Evolutionary conservation across 2,888 invertebrate genomes (phyloP).

Genomic region (Gymnosoma rotundatum): DNA sequence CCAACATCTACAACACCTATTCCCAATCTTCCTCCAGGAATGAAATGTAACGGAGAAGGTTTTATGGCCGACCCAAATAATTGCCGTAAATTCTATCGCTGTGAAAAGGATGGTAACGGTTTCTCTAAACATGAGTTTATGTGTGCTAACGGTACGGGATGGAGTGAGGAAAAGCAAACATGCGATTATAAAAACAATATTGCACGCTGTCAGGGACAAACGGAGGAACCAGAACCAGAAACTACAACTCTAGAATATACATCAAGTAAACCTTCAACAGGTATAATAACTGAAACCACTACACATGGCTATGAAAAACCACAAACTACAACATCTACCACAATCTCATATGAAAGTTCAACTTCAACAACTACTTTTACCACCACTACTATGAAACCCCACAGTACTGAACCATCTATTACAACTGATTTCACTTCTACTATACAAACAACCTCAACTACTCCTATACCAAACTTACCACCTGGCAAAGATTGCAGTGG

Average conservation of each 20-base stretch:
- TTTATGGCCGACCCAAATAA: constrained; percentile 85
- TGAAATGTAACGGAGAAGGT: constrained; percentile 84
- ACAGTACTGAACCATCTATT: neutral
- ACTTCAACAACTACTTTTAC: neutral
- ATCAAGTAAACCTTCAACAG: constrained; percentile 44
- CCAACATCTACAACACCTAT: constrained; percentile 56
- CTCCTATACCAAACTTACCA: constrained; percentile 76
- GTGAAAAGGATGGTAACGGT: constrained; percentile 83
- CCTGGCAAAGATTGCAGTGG: constrained; percentile 83
- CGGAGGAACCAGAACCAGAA: constrained; percentile 67
- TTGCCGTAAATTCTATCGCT: constrained; percentile 85
- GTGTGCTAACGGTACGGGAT: constrained; percentile 87
- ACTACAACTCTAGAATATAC: constrained; percentile 53
- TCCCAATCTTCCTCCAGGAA: constrained; percentile 77
- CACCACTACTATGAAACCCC: constrained; percentile 46
- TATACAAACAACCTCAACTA: constrained; percentile 72
- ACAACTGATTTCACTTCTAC: constrained; percentile 69
- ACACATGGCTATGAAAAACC: constrained; percentile 73
- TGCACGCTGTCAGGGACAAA: constrained; percentile 76
- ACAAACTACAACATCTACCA: constrained; percentile 24
- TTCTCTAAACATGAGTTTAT: constrained; percentile 83
- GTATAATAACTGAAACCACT: constrained; percentile 66
- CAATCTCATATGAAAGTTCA: constrained; percentile 34
- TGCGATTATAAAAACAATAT: constrained; percentile 84
- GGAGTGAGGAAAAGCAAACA: constrained; percentile 85